Conservation (phyloP, 92 coral and sea anemone species). For the Anthopleura xanthogrammica region DNA sequence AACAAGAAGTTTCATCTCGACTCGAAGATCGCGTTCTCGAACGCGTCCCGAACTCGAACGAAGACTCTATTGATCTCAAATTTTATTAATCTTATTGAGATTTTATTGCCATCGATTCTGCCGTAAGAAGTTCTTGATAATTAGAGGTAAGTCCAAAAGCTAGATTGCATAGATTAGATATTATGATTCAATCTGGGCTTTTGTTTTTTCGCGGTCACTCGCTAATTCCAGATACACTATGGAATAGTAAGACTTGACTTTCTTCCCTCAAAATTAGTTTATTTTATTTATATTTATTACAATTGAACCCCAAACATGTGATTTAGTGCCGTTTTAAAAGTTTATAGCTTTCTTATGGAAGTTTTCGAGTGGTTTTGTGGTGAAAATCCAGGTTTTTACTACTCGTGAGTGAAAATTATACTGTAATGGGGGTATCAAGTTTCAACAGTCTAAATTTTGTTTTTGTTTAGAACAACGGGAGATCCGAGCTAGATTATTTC, state of each 20-base stretch:
- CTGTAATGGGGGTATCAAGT: constrained; percentile 2
- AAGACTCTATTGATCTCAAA: background rate
- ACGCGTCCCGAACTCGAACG: constrained; percentile 35
- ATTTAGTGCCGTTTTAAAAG: background rate
- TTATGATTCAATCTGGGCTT: background rate
- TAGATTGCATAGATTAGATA: constrained; percentile 13
- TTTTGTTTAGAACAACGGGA: background rate
- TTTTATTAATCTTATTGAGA: background rate
- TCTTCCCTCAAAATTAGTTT: constrained; percentile 6
- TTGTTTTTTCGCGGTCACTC: constrained; percentile 3
- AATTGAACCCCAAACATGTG: background rate
- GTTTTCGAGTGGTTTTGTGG: background rate
- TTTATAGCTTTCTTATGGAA: background rate
- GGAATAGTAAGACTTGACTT: background rate
- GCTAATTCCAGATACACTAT: constrained; percentile 6
- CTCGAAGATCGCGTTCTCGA: constrained; percentile 9
- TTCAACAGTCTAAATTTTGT: background rate
- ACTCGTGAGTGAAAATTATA: background rate
- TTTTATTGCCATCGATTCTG: background rate
- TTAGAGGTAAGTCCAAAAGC: constrained; percentile 6
- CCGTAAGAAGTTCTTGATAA: background rate
- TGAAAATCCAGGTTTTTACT: background rate
- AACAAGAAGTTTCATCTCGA: background rate
- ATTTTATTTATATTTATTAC: constrained; percentile 14
- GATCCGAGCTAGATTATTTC: background rate